Conservation (phyloP, 1,140 invertebrate genomes). For the Bombus confusus region DNA sequence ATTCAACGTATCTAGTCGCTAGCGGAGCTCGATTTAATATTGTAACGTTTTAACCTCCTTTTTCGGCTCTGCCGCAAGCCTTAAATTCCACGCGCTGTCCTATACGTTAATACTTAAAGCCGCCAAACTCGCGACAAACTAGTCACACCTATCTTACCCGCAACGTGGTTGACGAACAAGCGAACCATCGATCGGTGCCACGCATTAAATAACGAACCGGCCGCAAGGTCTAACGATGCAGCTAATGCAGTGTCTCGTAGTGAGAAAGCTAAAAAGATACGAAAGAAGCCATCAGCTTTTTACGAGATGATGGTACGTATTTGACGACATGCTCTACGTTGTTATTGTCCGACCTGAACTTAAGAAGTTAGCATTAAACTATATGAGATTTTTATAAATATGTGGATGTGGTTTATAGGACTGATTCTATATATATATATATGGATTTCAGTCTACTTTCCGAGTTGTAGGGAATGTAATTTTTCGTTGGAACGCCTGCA, state of each 20-base stretch:
- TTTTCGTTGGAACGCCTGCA: background rate
- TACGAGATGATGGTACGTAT: background rate
- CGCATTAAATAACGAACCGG: slow-evolving; percentile 9
- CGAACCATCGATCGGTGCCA: slow-evolving; percentile 3
- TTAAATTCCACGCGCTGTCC: background rate
- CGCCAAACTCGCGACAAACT: background rate
- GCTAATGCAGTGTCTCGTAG: background rate
- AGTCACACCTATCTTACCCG: background rate
- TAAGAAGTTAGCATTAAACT: background rate
- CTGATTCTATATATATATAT: no score
- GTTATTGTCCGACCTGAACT: background rate
- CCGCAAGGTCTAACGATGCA: background rate
- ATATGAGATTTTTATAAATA: background rate
- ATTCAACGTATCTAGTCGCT: background rate
- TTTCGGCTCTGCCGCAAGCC: background rate
- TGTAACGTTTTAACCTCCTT: background rate
- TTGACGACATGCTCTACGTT: background rate
- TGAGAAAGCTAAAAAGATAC: background rate
- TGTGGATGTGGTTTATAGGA: background rate
- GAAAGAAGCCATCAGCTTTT: background rate
- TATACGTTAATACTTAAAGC: background rate
- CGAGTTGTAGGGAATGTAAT: background rate
- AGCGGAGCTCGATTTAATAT: slow-evolving; percentile 7
- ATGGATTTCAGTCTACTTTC: background rate
- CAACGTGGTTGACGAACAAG: no score